These are phyloP conservation scores for Nasonia vitripennis DNA, from an alignment of 1,140 invertebrate species.

Conservation along the genomic window DNA sequence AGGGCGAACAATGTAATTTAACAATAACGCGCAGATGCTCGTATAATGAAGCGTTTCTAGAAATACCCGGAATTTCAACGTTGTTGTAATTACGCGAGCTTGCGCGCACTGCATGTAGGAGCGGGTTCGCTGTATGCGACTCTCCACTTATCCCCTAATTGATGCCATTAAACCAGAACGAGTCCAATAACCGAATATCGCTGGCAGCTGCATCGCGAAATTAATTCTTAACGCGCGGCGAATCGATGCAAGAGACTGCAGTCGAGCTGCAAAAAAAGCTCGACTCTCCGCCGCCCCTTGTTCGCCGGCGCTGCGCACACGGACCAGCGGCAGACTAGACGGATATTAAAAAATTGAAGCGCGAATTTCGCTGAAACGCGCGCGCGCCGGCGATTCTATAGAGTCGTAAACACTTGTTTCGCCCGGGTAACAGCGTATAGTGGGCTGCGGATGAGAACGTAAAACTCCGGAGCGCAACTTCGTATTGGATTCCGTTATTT, in stretches of 20 bases:
- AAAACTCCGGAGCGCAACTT: constrained; percentile 1
- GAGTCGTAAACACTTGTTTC: constrained; percentile 28
- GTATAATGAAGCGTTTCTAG: not conserved
- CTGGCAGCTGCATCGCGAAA: too few relatives aligned
- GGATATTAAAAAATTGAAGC: constrained; percentile 26
- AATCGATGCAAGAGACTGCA: too few relatives aligned
- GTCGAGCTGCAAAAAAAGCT: too few relatives aligned
- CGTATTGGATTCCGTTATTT: constrained; percentile 22
- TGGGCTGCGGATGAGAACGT: not conserved
- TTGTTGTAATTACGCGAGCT: not conserved
- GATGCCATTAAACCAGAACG: too few relatives aligned
- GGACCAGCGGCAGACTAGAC: not conserved
- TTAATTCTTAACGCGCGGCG: too few relatives aligned
- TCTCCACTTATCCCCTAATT: too few relatives aligned
- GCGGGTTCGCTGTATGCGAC: too few relatives aligned
- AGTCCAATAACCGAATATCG: too few relatives aligned
- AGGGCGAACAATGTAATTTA: not conserved
- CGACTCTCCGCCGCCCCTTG: too few relatives aligned
- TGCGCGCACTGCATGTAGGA: too few relatives aligned
- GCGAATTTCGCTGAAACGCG: not conserved
- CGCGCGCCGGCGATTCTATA: not conserved
- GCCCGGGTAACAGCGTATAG: not conserved
- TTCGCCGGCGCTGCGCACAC: too few relatives aligned
- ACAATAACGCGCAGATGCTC: not conserved
- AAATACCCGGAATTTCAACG: not conserved